Base-by-base conservation (phyloP, 1,140 invertebrate genomes). In the Lepidotrigona ventralis region DNA sequence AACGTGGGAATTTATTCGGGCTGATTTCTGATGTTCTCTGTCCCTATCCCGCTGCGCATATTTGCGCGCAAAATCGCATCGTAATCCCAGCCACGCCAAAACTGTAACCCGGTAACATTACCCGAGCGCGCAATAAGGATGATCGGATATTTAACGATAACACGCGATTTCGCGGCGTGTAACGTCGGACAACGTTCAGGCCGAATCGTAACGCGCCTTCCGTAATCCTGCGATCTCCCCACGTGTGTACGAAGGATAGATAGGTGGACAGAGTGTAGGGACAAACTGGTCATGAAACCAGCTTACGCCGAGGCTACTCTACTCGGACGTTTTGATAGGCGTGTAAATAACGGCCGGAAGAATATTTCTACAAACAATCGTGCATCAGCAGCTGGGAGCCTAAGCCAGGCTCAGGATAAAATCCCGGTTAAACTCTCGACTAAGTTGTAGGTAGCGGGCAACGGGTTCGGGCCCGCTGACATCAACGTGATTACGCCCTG, bases 301-400 rank as follows among this genome's bases (percentile, higher is more conserved):
- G 77, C 79, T 89, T 84, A 83, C 69, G 60, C 39, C 74, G 54
- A 54, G 76, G 68, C 51, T 26, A 69, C 69, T 89, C 71, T 82
- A 66, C 68, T 14, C 77, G 81, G 80, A 84, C 84, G 74, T 88
- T 88, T 88, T 85, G 83, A 89, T 87, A 80, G 86, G 69, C 71
- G 78, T 75, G 79, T 89, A 91, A 91, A 90, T 86, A 91, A 90
- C 85, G 70, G 63, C 58, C 73, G 69, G 84, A 90, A 81, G 83
- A 87, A 90, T 87, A 87, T 90, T 89, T 80, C 84, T 83, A 86
- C 84, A 83, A 90, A 85, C 88, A 83, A 88, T 86, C 81, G 72
- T 69, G 66, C 72, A 84, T 86, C 83, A 78, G 33, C 33, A 58
- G 29, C n/a, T 15, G n/a, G n/a, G 19, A 12, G 73, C 46, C 74